phyloP scores from a whole-genome alignment of 2,113 vertebrate species.

The Tauraco erythrolophus region DNA sequence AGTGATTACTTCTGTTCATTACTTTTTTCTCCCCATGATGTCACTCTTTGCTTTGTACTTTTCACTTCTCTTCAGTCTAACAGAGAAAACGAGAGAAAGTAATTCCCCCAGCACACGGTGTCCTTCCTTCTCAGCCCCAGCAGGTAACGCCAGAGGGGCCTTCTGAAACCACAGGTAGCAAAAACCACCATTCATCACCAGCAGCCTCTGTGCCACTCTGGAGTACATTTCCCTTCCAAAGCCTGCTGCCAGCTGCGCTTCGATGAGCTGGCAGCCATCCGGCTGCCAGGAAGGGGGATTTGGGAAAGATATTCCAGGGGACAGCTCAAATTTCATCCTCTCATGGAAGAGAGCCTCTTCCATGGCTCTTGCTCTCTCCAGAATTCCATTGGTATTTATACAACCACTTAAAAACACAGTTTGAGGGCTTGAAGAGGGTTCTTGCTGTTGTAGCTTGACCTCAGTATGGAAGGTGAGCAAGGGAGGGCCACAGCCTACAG shows the following conservation, averaged over 20 bases:
- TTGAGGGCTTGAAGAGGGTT: not conserved
- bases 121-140: not conserved
- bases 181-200: not conserved
- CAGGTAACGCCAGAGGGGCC: not conserved
- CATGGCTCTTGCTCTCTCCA: fast-evolving
- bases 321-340: not conserved
- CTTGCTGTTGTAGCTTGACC: not conserved
- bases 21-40: not conserved
- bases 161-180: not conserved
- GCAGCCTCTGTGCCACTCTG: not conserved
- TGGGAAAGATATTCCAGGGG: not conserved
- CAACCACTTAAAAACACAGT: not conserved
- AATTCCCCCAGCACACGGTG: fast-evolving
- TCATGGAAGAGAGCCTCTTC: not conserved
- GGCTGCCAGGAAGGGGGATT: not conserved
- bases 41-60: not conserved
- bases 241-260: not conserved
- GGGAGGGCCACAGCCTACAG: not conserved
- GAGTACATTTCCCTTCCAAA: not conserved
- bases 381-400: not conserved
- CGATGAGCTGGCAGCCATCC: not conserved
- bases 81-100: not conserved
- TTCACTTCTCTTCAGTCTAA: not conserved
- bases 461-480: not conserved
- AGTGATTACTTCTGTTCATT: not conserved